A percentile compares a stretch with the other conserved stretches of the same genome.
phyloP scores from a whole-genome alignment of 2,113 vertebrate species.

The Xenopus borealis region DNA sequence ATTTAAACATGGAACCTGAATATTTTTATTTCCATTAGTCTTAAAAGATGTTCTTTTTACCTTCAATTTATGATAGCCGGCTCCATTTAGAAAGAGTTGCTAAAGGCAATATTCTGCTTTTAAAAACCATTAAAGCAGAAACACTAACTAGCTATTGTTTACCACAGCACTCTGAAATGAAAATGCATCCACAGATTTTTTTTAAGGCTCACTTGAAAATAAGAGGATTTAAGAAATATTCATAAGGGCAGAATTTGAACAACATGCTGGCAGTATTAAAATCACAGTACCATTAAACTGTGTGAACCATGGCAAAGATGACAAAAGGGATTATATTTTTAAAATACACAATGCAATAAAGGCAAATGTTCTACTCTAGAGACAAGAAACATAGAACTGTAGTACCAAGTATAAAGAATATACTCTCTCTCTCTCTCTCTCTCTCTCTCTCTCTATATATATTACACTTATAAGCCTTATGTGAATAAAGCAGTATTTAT shows the following conservation, averaged over 20 bases:
- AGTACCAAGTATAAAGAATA: neutral
- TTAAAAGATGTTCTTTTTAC: neutral
- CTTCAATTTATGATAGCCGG: neutral
- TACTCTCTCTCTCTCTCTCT: too few relatives aligned
- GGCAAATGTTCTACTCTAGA: neutral
- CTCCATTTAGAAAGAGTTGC: neutral
- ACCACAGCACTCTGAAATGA: conserved; percentile 18
- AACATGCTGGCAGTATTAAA: conserved; percentile 62
- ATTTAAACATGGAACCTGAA: too few relatives aligned
- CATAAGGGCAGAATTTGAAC: conserved; percentile 57
- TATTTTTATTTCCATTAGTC: neutral
- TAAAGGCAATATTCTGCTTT: neutral
- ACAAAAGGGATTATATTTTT: conserved; percentile 50
- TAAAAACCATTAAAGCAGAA: conserved; percentile 50
- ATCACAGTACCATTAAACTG: conserved; percentile 49
- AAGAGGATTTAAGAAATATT: conserved; percentile 66
- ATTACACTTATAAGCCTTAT: too few relatives aligned
- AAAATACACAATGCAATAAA: neutral
- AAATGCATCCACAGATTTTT: conserved; percentile 13
- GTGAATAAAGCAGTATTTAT: too few relatives aligned
- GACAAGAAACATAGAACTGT: neutral
- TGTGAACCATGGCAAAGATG: conserved; percentile 39
- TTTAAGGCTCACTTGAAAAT: conserved; percentile 61
- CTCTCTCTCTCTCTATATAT: too few relatives aligned
- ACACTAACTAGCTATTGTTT: conserved; percentile 62